Conservation (phyloP, 2,888 invertebrate genomes). For the Therioaphis trifolii region DNA sequence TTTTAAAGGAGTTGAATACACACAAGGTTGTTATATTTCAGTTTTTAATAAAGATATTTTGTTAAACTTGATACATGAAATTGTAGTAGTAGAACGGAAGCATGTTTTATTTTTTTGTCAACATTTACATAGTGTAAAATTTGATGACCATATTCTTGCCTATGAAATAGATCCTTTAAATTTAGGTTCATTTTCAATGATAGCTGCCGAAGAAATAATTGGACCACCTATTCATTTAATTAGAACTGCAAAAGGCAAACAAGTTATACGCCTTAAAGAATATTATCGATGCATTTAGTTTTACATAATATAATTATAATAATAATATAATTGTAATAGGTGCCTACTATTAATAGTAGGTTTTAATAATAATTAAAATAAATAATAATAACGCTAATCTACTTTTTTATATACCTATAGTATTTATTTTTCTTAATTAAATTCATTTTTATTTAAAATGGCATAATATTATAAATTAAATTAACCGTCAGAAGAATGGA, state of each 20-base stretch:
- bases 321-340: too few species aligned
- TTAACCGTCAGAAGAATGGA: too few species aligned
- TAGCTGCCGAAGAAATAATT: constrained; percentile 1
- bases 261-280: background rate
- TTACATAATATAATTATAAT: too few species aligned
- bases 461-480: too few species aligned
- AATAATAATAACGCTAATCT: too few species aligned
- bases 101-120: background rate
- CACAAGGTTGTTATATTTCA: background rate
- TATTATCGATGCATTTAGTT: background rate
- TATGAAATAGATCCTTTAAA: background rate
- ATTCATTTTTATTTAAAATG: too few species aligned
- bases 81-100: background rate
- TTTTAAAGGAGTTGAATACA: background rate
- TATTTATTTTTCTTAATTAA: too few species aligned
- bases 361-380: too few species aligned
- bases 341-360: too few species aligned
- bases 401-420: too few species aligned
- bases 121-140: background rate
- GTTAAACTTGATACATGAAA: background rate
- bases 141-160: background rate
- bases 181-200: background rate
- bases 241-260: constrained; percentile 6
- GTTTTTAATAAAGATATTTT: background rate
- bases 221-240: constrained; percentile 3